These are phyloP conservation scores for Syrphus vitripennis DNA, from an alignment of 2,888 invertebrate genomes.

Conservation along the genomic window DNA sequence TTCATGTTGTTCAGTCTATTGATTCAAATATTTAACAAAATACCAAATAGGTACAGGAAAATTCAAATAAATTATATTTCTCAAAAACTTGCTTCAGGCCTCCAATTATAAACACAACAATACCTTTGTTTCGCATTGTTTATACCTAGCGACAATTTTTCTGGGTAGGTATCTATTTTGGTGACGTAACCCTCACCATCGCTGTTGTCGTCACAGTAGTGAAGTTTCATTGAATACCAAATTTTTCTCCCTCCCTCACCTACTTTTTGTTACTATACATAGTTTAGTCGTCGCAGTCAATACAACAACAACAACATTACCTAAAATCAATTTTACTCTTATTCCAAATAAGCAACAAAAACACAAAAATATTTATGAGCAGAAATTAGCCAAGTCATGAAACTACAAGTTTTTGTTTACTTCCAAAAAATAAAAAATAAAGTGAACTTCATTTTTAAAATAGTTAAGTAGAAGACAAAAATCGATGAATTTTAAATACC, in stretches of 20 bases:
- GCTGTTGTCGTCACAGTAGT: background rate
- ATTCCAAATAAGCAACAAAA: background rate
- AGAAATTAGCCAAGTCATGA: background rate
- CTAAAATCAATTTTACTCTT: conserved; percentile 2
- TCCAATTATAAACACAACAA: background rate
- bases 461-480: background rate
- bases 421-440: too few relatives aligned
- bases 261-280: background rate
- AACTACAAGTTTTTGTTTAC: background rate
- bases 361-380: background rate
- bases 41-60: too few relatives aligned
- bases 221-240: background rate
- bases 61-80: background rate
- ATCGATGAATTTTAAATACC: background rate
- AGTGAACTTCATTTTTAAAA: background rate
- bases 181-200: background rate
- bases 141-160: too few relatives aligned
- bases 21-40: too few relatives aligned
- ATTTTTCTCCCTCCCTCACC: background rate
- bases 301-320: background rate
- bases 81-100: background rate
- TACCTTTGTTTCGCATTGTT: background rate
- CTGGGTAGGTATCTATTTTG: background rate
- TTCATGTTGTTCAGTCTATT: too few relatives aligned
- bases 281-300: background rate